Evolutionary conservation across 2,797 vertebrate genomes (phyloP), one percentile per base, ranked within the genome.

Genomic region (Epinephelus malabaricus): DNA sequence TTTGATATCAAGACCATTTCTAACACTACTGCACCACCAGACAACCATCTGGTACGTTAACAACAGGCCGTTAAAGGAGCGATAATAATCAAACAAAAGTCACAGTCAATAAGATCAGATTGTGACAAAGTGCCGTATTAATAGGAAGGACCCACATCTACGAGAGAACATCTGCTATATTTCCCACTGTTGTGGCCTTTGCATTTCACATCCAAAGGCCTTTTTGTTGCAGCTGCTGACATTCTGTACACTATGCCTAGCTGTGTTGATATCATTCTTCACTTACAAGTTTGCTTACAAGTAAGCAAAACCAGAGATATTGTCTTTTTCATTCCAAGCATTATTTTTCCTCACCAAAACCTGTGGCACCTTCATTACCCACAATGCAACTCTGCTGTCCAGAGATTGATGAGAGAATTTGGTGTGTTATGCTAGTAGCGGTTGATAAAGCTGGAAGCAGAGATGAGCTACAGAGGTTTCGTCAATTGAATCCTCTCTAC

Each of bases 21-120:
- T 82, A 53, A 77, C 62, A 25, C 10, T 27, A 3, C 27, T 30
- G 51, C 69, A 38, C 54, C 56, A 46, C 30, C 47, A 54, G 59
- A 68, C 73, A 79, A 68, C 73, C 76, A 84, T 79, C 83, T 85
- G 80, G 34, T 54, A 19, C 14, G 49, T 59, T 66, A 75, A 78
- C 74, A 69, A 77, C 73, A 34, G 65, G 80, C 47, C 66, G 72
- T 85, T 67, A 82, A 67, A 73, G 65, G 46, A 55, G 76, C 40
- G 45, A 82, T 79, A 68, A 69, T 75, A 69, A 78, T 82, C 43
- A 75, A 82, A 77, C 66, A 60, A 13, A 76, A 70, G 72, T 61
- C 82, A 76, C 62, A 77, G 51, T 64, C 62, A 63, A 50, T 82
- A 45, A 79, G 38, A 43, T 61, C 30, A 19, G 50, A 71, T 54